A percentile compares a stretch with the other conserved stretches of the same genome.
phyloP scores from a whole-genome alignment of 2,888 invertebrate genomes.

The Tachina lurida region DNA sequence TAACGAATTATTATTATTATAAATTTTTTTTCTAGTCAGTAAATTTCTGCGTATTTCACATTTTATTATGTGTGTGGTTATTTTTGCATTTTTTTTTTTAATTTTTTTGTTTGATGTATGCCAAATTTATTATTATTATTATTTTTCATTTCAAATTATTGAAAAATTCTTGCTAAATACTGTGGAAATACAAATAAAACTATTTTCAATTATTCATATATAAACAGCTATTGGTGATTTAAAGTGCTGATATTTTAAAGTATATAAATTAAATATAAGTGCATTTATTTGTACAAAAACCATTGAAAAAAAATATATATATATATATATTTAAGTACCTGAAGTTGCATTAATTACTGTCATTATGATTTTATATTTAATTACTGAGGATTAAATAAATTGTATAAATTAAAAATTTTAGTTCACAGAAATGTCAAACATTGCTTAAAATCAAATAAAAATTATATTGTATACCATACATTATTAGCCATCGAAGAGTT shows the following conservation, averaged over 20 bases:
- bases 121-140: constrained; percentile 44
- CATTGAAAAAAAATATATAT: not conserved
- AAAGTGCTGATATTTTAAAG: not conserved
- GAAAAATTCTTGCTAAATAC: constrained; percentile 19
- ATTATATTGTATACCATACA: no score
- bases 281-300: constrained; percentile 25
- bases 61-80: constrained; percentile 58
- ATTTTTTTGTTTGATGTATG: constrained; percentile 30
- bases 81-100: not conserved
- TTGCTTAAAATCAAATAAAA: no score
- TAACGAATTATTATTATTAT: not conserved
- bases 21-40: not conserved
- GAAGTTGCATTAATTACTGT: not conserved
- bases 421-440: no score
- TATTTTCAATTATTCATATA: not conserved
- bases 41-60: constrained; percentile 44
- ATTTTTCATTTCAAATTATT: constrained; percentile 32
- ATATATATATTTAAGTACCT: not conserved
- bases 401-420: not conserved
- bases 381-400: not conserved
- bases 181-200: constrained; percentile 21
- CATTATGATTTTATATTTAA: constrained; percentile 4
- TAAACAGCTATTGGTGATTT: not conserved
- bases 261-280: constrained; percentile 13
- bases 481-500: no score